phyloP scores from a whole-genome alignment of 2,888 invertebrate species.

The Pomacea canaliculata region DNA sequence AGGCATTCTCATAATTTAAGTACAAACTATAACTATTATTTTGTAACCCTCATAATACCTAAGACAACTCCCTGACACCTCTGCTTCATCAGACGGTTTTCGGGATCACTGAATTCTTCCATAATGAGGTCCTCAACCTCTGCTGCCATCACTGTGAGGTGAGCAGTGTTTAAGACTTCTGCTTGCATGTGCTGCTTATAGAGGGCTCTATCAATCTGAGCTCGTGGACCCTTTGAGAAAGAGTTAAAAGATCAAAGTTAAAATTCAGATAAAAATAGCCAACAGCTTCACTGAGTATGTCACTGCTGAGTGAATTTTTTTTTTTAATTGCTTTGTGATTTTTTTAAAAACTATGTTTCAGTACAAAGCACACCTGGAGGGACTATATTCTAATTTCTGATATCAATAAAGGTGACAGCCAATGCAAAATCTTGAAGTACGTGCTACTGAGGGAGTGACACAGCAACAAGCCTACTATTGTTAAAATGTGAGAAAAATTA shows the following conservation, averaged over 20 bases:
- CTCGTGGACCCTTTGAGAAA: constrained; percentile 77
- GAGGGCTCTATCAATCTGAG: constrained; percentile 86
- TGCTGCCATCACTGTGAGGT: constrained; percentile 79
- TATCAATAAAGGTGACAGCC: no score
- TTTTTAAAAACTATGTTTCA: no score
- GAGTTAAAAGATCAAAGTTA: constrained; percentile 2
- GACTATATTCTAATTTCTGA: no score
- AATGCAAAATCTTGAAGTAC: no score
- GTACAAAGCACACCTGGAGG: no score
- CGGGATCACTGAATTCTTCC: constrained; percentile 56
- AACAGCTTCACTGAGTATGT: no score
- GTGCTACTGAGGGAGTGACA: no score
- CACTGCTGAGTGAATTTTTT: no score
- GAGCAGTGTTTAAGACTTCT: constrained; percentile 77
- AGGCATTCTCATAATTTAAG: not conserved
- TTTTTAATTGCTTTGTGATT: no score
- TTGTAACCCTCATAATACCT: constrained; percentile 37
- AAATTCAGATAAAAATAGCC: no score
- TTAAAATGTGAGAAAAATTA: no score
- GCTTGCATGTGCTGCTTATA: constrained; percentile 83
- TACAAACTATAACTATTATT: not conserved
- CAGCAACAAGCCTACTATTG: no score
- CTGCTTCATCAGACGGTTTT: constrained; percentile 39
- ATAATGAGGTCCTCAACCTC: constrained; percentile 85
- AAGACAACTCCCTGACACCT: constrained; percentile 59